Conservation (phyloP, 2,888 invertebrate species). For the Tetragnatha montana region DNA sequence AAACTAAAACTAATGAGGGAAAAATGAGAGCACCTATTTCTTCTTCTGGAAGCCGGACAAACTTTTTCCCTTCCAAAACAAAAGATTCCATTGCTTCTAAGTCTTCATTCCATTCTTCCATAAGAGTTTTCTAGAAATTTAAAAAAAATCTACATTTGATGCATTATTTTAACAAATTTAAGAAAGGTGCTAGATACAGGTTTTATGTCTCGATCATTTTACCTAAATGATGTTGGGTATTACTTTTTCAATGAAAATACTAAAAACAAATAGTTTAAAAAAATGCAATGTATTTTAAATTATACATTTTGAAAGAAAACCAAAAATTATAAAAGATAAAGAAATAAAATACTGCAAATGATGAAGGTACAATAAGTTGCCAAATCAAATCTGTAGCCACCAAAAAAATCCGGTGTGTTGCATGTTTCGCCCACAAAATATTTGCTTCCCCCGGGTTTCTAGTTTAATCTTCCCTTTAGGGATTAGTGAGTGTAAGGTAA, state of each 20-base stretch:
- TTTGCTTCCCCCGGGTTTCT: too few species aligned
- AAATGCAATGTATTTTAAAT: too few species aligned
- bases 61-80: constrained; percentile 96
- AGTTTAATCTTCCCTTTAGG: too few species aligned
- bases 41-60: constrained; percentile 95
- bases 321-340: not conserved
- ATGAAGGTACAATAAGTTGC: too few species aligned
- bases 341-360: too few species aligned
- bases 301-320: too few species aligned
- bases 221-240: too few species aligned
- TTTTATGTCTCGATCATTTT: too few species aligned
- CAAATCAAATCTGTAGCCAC: too few species aligned
- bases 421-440: too few species aligned
- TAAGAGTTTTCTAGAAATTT: constrained; percentile 81
- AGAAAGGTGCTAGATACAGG: not conserved
- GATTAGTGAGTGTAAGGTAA: too few species aligned
- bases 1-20: not conserved
- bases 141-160: not conserved
- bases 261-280: not conserved
- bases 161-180: not conserved
- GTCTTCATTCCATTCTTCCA: constrained; percentile 98
- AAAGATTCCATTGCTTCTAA: constrained; percentile 98
- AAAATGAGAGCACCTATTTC: constrained; percentile 83
- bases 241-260: not conserved
- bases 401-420: too few species aligned